A percentile compares a stretch with the other conserved stretches of the same genome.
Evolutionary conservation across 2,888 invertebrate genomes (phyloP).

Genomic region (Pollenia amentaria): DNA sequence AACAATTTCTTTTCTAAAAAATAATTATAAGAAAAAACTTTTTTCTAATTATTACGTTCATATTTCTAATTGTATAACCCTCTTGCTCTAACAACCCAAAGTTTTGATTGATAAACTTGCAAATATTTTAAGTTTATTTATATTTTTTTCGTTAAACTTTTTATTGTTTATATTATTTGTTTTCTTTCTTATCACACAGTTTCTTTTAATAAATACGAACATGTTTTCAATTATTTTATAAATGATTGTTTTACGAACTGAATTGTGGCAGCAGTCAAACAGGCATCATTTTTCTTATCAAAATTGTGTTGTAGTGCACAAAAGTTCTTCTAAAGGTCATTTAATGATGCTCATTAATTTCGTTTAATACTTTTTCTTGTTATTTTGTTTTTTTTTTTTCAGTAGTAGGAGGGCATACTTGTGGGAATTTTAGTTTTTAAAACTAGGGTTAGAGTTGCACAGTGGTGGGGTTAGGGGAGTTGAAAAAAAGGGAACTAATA

Average conservation of each 20-base stretch:
- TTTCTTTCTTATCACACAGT: constrained; percentile 34
- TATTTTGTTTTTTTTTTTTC: constrained; percentile 1
- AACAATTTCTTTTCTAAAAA: background rate
- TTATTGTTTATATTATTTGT: constrained; percentile 25
- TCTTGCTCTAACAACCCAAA: background rate
- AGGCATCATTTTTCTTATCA: constrained; percentile 50
- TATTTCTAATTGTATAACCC: constrained; percentile 33
- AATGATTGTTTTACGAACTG: constrained; percentile 22
- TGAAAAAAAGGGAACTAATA: background rate
- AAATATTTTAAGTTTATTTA: constrained; percentile 33
- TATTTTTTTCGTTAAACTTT: constrained; percentile 1
- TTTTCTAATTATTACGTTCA: constrained; percentile 24
- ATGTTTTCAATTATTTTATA: constrained; percentile 4
- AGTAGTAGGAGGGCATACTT: background rate
- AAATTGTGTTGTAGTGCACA: constrained; percentile 45
- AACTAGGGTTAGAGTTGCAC: background rate
- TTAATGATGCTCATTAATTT: constrained; percentile 59
- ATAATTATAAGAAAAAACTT: background rate
- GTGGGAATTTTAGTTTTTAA: constrained; percentile 17
- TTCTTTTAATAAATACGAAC: constrained; percentile 6
- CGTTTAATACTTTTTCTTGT: background rate
- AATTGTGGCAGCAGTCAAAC: constrained; percentile 1
- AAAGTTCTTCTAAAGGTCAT: constrained; percentile 64
- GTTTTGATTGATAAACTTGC: constrained; percentile 34
- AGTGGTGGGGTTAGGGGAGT: background rate